Conservation (phyloP, 2,113 vertebrate genomes). For the Sapajus apella region DNA sequence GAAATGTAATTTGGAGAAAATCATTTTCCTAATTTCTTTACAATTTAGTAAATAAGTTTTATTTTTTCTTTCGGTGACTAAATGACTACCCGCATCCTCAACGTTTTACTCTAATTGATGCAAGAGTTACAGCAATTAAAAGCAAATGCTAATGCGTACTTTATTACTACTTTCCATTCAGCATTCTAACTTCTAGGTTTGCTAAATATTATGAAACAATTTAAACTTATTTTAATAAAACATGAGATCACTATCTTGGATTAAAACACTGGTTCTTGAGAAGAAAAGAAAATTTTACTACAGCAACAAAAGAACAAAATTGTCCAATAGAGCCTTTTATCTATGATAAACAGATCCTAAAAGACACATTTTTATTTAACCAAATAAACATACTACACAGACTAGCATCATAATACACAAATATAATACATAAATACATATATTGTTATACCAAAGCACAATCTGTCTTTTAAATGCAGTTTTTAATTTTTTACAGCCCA, state of each 20-base stretch:
- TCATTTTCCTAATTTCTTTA: constrained; percentile 55
- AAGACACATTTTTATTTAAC: background rate
- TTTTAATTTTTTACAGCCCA: background rate
- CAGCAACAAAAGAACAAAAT: constrained; percentile 5
- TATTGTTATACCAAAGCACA: background rate
- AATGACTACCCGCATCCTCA: background rate
- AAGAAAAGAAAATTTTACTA: constrained; percentile 23
- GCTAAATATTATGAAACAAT: constrained; percentile 12
- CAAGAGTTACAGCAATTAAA: constrained; percentile 35
- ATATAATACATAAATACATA: background rate
- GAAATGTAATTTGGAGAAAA: constrained; percentile 59
- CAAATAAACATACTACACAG: constrained; percentile 29
- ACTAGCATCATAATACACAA: background rate
- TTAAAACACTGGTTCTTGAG: background rate
- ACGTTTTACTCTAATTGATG: constrained; percentile 9
- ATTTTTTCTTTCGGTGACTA: constrained; percentile 35
- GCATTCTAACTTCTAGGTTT: constrained; percentile 17
- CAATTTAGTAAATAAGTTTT: constrained; percentile 54
- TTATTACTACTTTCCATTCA: background rate
- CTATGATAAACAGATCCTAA: constrained; percentile 30
- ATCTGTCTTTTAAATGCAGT: constrained; percentile 13
- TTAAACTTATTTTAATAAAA: background rate
- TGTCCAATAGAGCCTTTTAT: background rate
- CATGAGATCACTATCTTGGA: background rate
- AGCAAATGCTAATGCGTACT: constrained; percentile 9